A percentile compares a stretch with the other conserved stretches of the same genome.
Conservation (phyloP, 2,888 invertebrate species). For the Vesta saturnalis region DNA sequence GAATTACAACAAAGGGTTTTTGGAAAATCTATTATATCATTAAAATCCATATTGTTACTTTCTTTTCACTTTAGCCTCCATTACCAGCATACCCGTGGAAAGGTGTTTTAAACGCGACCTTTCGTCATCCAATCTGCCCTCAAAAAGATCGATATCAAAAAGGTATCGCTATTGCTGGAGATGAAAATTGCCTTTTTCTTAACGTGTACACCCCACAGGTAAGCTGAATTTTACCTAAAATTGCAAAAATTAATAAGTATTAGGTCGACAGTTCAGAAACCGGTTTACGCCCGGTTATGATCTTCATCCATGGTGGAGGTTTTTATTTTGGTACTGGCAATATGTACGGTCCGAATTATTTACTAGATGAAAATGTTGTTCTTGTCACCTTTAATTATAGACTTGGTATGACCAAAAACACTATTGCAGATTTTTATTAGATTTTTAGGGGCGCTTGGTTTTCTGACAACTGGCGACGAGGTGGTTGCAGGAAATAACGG, state of each 20-base stretch:
- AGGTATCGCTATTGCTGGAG: background rate
- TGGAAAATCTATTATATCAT: background rate
- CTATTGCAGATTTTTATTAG: background rate
- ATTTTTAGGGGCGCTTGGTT: conserved; percentile 57
- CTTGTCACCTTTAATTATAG: conserved; percentile 60
- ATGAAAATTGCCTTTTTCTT: conserved; percentile 60
- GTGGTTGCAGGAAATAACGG: conserved; percentile 61
- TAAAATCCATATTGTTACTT: background rate
- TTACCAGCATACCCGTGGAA: conserved; percentile 71
- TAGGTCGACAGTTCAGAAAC: background rate
- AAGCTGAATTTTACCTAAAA: background rate
- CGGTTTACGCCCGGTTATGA: conserved; percentile 73
- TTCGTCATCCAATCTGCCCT: conserved; percentile 75
- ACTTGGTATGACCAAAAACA: background rate
- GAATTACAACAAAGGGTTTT: background rate
- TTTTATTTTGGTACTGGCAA: conserved; percentile 77
- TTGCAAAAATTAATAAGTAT: background rate
- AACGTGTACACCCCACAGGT: background rate
- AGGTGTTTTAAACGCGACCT: conserved; percentile 70
- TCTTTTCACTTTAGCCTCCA: conserved; percentile 71
- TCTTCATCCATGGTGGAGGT: conserved; percentile 81
- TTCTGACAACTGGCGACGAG: conserved; percentile 54
- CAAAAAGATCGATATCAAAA: conserved; percentile 62
- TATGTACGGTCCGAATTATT: conserved; percentile 76
- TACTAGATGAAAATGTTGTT: conserved; percentile 76